A percentile compares a stretch with the other conserved stretches of the same genome.
phyloP scores from a whole-genome alignment of 2,888 invertebrate genomes.

The Sclerodermus sp. region DNA sequence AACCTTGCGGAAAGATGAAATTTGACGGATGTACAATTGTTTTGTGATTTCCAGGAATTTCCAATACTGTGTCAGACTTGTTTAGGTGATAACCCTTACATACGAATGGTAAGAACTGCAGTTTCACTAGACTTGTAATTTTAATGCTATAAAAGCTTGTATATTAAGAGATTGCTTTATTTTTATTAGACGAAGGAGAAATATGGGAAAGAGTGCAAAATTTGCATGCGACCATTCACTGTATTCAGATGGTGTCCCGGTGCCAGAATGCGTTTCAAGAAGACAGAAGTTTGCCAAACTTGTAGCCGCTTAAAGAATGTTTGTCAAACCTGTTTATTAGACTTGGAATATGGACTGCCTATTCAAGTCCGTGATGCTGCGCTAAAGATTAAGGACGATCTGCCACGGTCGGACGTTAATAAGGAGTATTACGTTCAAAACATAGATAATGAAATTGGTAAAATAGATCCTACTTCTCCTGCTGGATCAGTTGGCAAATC shows the following conservation, averaged over 20 bases:
- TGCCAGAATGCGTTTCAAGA: constrained; percentile 92
- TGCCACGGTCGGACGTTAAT: constrained; percentile 93
- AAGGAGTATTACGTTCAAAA: constrained; percentile 94
- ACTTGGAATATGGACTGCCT: constrained; percentile 87
- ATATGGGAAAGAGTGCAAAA: constrained; percentile 95
- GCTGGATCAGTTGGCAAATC: constrained; percentile 70
- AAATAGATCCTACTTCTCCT: constrained; percentile 57
- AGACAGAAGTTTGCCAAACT: constrained; percentile 95
- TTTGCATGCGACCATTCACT: constrained; percentile 91
- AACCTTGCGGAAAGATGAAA: too few relatives aligned
- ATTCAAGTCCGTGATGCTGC: constrained; percentile 91
- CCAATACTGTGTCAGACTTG: constrained; percentile 96
- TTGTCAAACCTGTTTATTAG: constrained; percentile 92
- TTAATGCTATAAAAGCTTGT: background rate
- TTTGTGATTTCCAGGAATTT: constrained; percentile 78
- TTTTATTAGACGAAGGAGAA: constrained; percentile 82
- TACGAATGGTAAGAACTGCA: constrained; percentile 82
- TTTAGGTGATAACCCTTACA: constrained; percentile 94
- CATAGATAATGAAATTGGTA: constrained; percentile 75
- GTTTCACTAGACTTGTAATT: background rate
- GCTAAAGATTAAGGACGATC: constrained; percentile 83
- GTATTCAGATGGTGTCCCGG: constrained; percentile 97
- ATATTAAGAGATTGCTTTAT: too few relatives aligned
- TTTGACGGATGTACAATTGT: too few relatives aligned
- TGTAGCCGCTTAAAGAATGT: constrained; percentile 94